Conservation (phyloP, 2,113 vertebrate species). For the Panurus biarmicus region DNA sequence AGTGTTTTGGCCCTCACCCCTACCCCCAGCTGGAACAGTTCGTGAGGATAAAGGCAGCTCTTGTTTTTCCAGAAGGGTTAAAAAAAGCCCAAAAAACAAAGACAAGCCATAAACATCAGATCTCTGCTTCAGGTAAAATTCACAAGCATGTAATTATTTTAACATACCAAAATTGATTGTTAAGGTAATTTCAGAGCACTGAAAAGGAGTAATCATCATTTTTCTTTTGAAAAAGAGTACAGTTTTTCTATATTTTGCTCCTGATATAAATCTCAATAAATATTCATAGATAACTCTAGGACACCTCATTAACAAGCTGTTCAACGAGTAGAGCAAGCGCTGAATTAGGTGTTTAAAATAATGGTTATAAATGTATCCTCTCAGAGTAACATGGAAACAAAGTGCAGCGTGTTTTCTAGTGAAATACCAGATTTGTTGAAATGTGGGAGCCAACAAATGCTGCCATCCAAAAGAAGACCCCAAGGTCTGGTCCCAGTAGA, state of each 20-base stretch:
- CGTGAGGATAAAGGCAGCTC: background rate
- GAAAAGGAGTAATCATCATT: slow-evolving; percentile 24
- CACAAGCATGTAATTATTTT: background rate
- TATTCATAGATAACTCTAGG: slow-evolving; percentile 31
- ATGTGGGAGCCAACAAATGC: background rate
- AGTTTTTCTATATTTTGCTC: background rate
- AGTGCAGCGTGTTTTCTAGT: background rate
- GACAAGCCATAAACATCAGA: background rate
- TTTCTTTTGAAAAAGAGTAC: background rate
- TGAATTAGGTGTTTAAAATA: slow-evolving; percentile 23
- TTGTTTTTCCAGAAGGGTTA: background rate
- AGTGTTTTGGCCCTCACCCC: background rate
- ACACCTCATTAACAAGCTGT: slow-evolving; percentile 32
- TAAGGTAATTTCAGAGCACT: slow-evolving; percentile 7
- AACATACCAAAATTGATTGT: slow-evolving; percentile 13
- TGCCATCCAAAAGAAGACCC: background rate
- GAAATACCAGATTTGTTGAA: background rate
- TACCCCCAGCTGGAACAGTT: background rate
- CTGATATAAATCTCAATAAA: slow-evolving; percentile 38
- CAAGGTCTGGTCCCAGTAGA: background rate
- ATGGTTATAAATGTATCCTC: slow-evolving; percentile 2
- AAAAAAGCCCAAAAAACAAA: background rate
- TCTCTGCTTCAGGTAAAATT: background rate
- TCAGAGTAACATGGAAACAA: background rate
- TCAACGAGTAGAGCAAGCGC: slow-evolving; percentile 31